Percentiles rank a stretch among this genome's conserved stretches.
Conservation (phyloP, 1,140 invertebrate genomes). For the Papilio dardanus region DNA sequence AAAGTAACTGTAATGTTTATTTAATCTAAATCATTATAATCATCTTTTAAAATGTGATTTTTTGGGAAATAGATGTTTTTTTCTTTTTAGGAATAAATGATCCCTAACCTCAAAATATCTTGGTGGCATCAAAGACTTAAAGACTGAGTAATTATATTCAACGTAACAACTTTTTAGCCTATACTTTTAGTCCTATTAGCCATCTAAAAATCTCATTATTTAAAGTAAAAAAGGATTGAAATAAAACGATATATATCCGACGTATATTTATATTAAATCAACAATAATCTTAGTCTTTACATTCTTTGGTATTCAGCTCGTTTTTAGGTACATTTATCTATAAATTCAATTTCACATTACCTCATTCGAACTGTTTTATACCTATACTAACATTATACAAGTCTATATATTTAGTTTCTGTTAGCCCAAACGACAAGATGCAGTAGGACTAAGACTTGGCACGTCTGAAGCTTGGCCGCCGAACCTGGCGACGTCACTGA, state of each 20-base stretch:
- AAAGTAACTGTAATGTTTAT: too few species aligned
- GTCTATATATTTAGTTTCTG: constrained; percentile 46
- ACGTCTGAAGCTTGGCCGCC: constrained; percentile 59
- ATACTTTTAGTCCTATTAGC: too few species aligned
- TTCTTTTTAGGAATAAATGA: too few species aligned
- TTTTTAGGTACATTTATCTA: constrained; percentile 69
- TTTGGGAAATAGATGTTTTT: too few species aligned
- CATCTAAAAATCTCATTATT: too few species aligned
- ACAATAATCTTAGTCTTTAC: constrained; percentile 79
- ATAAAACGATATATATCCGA: constrained; percentile 61
- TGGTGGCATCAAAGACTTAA: too few species aligned
- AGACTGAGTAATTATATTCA: too few species aligned
- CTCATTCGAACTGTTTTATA: constrained; percentile 56
- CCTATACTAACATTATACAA: constrained; percentile 53
- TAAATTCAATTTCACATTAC: constrained; percentile 65
- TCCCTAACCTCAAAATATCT: too few species aligned
- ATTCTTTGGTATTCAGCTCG: constrained; percentile 79
- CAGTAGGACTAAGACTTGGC: constrained; percentile 64
- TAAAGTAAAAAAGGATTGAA: constrained; percentile 37
- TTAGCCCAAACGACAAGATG: constrained; percentile 66
- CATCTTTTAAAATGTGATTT: too few species aligned
- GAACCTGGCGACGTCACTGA: constrained; percentile 72
- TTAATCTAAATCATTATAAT: too few species aligned
- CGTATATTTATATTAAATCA: constrained; percentile 82
- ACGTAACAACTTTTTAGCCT: too few species aligned